phyloP scores from a whole-genome alignment of 2,888 invertebrate species.

The Bhutanitis thaidina region DNA sequence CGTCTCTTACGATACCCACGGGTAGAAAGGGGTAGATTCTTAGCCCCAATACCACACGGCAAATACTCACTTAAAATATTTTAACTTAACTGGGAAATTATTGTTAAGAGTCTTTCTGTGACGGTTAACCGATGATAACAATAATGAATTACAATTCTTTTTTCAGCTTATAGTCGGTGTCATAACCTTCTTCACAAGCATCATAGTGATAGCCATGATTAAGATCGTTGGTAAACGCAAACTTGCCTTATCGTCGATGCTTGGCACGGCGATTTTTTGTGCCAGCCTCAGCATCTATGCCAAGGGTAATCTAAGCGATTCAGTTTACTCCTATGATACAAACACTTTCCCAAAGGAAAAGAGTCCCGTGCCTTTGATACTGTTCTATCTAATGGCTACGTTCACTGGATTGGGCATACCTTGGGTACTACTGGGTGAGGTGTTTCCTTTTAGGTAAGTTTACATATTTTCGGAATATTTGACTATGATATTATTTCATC shows the following conservation, averaged over 20 bases:
- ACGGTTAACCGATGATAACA: no score
- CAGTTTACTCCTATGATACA: conserved; percentile 65
- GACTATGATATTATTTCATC: no score
- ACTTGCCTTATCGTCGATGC: conserved; percentile 61
- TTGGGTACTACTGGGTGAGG: conserved; percentile 79
- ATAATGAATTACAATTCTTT: no score
- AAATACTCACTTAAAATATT: no score
- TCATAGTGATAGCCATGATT: conserved; percentile 58
- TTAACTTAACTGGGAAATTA: no score
- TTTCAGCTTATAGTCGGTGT: conserved; percentile 68
- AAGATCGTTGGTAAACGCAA: conserved; percentile 70
- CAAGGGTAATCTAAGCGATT: conserved; percentile 41
- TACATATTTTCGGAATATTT: neutral
- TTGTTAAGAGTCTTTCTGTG: no score
- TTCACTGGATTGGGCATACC: conserved; percentile 68
- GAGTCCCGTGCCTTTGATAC: conserved; percentile 56
- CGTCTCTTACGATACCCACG: no score
- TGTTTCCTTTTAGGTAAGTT: conserved; percentile 77
- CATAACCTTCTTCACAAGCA: conserved; percentile 60
- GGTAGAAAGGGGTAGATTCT: no score
- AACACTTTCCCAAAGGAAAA: conserved; percentile 55
- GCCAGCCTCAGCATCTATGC: conserved; percentile 68
- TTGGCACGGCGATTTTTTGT: conserved; percentile 57
- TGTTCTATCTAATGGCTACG: conserved; percentile 58
- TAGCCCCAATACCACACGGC: no score